Evolutionary conservation across 2,888 invertebrate species (phyloP), one percentile per base, ranked within the genome.

Genomic region (Cataglyphis altisquamis): DNA sequence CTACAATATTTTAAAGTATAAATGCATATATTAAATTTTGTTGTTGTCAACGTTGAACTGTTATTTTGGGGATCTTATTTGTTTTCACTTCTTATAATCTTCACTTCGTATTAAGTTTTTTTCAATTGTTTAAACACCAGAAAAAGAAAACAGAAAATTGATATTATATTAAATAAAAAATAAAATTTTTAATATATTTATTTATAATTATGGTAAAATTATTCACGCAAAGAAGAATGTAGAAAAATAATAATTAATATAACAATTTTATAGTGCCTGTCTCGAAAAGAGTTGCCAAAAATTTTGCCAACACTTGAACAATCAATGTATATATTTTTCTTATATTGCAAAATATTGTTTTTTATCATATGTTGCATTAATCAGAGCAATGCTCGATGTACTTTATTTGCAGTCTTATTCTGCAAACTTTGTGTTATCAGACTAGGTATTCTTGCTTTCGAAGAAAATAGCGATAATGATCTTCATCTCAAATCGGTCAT

Each of bases 341-440:
- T 57, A n/a, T 4, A 39, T 39, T 39, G 8, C n/a, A n/a, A 77
- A 41, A 57, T 66, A 66, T 52, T 52, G 18, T 29, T 57, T 8
- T 18, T 57, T 78, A 57, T 41, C 52, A 3, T 18, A 10, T 52
- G 18, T 75, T 2, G 15, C 15, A 55, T 39, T 45, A 55, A 68
- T 67, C 55, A 3, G n/a, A 32, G 55, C 52, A 75, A 67, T 18
- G 25, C 12, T 15, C n/a, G 36, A 36, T 75, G n/a, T 2, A n/a
- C 9, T 32, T 48, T 68, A 21, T 70, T 52, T 78, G 36, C 70
- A 32, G 0, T 9, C 32, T 48, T 52, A 15, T 18, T 52, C 15
- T 41, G 3, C 10, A 68, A 57, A 41, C 55, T 70, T 29, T 77
- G 67, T 3, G n/a, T 77, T 68, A 68, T 68, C 29, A 32, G 45